Evolutionary conservation across 2,888 invertebrate genomes (phyloP).

Genomic region (Schizotus pectinicornis): DNA sequence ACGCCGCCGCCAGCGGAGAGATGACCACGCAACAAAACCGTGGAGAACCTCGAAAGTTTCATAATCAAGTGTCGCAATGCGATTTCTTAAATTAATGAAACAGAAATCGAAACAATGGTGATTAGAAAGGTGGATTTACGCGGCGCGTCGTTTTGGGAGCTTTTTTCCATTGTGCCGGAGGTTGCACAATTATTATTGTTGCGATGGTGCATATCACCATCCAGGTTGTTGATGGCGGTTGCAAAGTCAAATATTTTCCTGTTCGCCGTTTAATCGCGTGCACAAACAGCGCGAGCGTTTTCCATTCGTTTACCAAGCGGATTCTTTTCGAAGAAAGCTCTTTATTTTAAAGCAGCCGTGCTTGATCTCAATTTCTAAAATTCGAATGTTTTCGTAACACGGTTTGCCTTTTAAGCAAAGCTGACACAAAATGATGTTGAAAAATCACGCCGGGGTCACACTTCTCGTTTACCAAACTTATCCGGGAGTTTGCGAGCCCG

Average conservation of each 20-base stretch:
- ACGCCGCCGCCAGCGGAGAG: too few relatives aligned
- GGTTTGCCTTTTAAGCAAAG: conserved; percentile 50
- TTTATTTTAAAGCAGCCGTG: conserved; percentile 11
- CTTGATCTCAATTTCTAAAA: conserved; percentile 39
- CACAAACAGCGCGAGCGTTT: background rate
- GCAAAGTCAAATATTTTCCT: background rate
- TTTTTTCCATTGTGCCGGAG: too few relatives aligned
- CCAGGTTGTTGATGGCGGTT: too few relatives aligned
- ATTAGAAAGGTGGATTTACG: too few relatives aligned
- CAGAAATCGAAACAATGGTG: too few relatives aligned
- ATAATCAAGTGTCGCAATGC: too few relatives aligned
- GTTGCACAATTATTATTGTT: too few relatives aligned
- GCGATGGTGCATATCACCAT: too few relatives aligned
- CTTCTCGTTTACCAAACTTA: conserved; percentile 44
- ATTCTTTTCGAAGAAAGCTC: conserved; percentile 5
- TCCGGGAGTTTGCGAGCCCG: conserved; percentile 38
- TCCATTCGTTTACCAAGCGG: background rate
- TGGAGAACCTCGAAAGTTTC: too few relatives aligned
- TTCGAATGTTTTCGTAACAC: conserved; percentile 48
- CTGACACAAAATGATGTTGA: conserved; percentile 48
- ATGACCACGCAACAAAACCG: too few relatives aligned
- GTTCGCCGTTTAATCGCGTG: background rate
- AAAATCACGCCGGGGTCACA: conserved; percentile 47
- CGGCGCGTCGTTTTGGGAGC: too few relatives aligned
- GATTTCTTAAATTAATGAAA: too few relatives aligned